phyloP scores from a whole-genome alignment of 2,113 vertebrate genomes.

The Mus pahari region DNA sequence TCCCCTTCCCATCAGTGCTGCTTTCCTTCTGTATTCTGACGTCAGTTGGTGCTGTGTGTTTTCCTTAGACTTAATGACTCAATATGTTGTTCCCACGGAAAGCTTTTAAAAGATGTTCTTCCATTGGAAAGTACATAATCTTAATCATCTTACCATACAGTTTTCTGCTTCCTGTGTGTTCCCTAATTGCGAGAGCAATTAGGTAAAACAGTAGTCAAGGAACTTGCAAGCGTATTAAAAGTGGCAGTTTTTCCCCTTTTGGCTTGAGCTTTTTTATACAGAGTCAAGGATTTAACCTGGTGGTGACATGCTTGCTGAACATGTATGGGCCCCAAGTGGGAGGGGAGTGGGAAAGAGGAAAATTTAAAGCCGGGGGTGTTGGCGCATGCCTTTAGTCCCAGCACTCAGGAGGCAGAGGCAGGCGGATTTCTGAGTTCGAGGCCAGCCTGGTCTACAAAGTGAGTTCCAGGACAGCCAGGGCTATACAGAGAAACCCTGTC shows the following conservation, averaged over 20 bases:
- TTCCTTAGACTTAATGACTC: constrained; percentile 61
- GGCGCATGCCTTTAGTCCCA: too few species aligned
- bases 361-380: too few species aligned
- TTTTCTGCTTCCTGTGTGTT: constrained; percentile 44
- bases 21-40: constrained; percentile 53
- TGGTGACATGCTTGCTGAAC: background rate
- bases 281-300: background rate
- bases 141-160: constrained; percentile 28
- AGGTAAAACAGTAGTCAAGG: constrained; percentile 30
- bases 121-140: background rate
- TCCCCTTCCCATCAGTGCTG: background rate
- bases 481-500: too few species aligned
- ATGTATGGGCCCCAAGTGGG: background rate
- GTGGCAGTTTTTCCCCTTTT: background rate
- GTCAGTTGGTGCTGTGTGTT: constrained; percentile 20
- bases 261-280: background rate
- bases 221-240: constrained; percentile 35
- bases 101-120: constrained; percentile 32
- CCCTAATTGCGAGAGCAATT: constrained; percentile 27
- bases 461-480: too few species aligned
- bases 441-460: too few species aligned
- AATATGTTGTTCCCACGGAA: constrained; percentile 35
- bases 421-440: too few species aligned
- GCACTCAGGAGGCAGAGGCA: too few species aligned
- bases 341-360: background rate